Evolutionary conservation across 2,113 vertebrate species (phyloP), one percentile per base, ranked within the genome.

Genomic region (Ursus arctos): DNA sequence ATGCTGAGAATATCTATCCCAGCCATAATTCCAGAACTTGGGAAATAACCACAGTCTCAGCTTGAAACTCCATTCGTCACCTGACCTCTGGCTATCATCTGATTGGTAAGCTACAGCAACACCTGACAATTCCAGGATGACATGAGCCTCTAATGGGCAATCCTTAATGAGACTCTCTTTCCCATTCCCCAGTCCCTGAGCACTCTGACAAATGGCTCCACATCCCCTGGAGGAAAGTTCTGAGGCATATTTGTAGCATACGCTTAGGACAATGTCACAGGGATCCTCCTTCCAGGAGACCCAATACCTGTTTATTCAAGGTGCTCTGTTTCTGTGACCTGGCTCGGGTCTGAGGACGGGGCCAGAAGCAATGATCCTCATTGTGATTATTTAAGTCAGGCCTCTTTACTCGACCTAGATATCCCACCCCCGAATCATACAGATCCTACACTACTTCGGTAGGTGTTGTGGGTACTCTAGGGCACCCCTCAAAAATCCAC

Each of bases 141-240:
- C 18, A 22, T 93, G 33, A 95, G 36, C 36, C 5, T 67, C 67
- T 57, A 31, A 28, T 16, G 77, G 31, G 15, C 69, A 71, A 91
- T 93, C 43, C 19, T 51, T 87, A 36, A 84, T 59, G 2, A 33
- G 40, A 47, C 51, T 83, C 65, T 74, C 13, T 76, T 88, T 88
- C 36, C 55, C 16, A 91, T 77, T 90, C 6, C 21, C 79, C 19
- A 77, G 31, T 40, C 59, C 33, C 13, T 63, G 26, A 13, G 76
- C 72, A 92, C 51, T 69, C 24, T 94, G 67, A 47, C 36, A 87
- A 96, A 72, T 53, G 67, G 21, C 21, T 94, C 67, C 40, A 93
- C 82, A 15, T 24, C 13, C 43, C 51, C 11, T 49, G 28, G 19
- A 84, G 31, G 69, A 79, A 88, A 19, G 28, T 11, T 65, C 72